A percentile compares a stretch with the other conserved stretches of the same genome.
Conservation (phyloP, 37 sponge, comb jelly and placozoan genomes). For the Cladorhizidae sp. region DNA sequence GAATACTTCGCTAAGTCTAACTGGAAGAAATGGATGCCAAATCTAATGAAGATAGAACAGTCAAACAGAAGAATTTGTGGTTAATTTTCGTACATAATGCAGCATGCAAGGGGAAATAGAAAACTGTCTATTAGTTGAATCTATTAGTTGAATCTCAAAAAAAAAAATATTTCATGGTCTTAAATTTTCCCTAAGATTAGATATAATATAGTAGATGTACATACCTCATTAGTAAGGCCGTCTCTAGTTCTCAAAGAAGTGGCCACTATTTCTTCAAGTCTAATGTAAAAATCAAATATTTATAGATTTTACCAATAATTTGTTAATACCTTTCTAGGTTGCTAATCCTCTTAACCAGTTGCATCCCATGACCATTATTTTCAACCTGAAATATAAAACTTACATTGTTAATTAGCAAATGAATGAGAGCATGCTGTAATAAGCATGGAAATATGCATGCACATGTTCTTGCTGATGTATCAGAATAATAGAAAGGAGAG, state of each 20-base stretch:
- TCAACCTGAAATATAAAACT: conserved; percentile 12
- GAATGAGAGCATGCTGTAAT: too few species aligned
- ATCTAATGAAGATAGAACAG: background rate
- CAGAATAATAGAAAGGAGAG: too few species aligned
- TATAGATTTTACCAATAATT: background rate
- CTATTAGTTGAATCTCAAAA: too few species aligned
- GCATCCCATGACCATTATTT: conserved; percentile 20
- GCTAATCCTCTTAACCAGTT: background rate
- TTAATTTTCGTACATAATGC: too few species aligned
- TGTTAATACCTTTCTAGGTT: background rate
- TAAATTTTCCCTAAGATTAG: too few species aligned
- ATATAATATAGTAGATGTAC: background rate
- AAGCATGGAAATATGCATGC: too few species aligned
- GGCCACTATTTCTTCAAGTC: conserved; percentile 52
- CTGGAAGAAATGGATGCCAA: background rate
- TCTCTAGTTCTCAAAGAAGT: conserved; percentile 43
- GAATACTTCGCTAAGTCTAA: background rate
- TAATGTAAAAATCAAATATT: background rate
- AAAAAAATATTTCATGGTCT: too few species aligned
- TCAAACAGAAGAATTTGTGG: too few species aligned
- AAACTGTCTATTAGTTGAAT: too few species aligned
- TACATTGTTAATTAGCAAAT: too few species aligned
- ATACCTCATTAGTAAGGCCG: conserved; percentile 52
- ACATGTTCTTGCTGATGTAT: too few species aligned
- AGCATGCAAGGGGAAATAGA: too few species aligned